These are phyloP conservation scores for Jordanella pulchra DNA, from an alignment of 2,797 vertebrate genomes.

Conservation along the genomic window DNA sequence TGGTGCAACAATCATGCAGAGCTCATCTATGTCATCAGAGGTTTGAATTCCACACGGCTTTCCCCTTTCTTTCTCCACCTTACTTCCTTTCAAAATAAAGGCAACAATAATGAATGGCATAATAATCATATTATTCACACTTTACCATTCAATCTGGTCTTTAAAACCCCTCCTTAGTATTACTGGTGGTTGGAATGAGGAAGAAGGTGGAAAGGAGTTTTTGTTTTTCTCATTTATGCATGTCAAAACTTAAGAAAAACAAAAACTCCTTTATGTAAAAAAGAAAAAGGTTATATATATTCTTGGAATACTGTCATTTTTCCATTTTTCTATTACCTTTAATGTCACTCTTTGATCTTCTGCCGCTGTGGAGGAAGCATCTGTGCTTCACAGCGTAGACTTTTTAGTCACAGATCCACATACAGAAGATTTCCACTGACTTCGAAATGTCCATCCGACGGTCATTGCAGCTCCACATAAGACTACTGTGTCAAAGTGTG, in stretches of 20 bases:
- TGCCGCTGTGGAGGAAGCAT: neutral
- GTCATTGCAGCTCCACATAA: slow-evolving; percentile 20
- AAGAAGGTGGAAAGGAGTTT: neutral
- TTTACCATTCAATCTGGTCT: neutral
- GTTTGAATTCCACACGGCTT: too few species aligned
- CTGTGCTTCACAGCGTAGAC: neutral
- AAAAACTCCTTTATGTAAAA: too few species aligned
- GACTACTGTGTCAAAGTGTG: slow-evolving; percentile 29
- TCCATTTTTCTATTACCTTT: slow-evolving; percentile 21
- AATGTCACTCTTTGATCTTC: neutral
- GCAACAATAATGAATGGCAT: too few species aligned
- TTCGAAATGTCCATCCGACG: slow-evolving; percentile 5
- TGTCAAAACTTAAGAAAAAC: too few species aligned
- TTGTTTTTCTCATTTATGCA: too few species aligned
- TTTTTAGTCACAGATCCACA: neutral
- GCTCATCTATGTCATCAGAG: too few species aligned
- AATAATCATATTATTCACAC: neutral
- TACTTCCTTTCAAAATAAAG: too few species aligned
- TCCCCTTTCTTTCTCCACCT: too few species aligned
- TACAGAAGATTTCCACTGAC: slow-evolving; percentile 6
- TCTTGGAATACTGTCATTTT: neutral
- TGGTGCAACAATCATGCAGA: too few species aligned
- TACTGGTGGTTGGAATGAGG: neutral
- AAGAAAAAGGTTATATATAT: neutral
- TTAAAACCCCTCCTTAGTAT: neutral